These are phyloP conservation scores for Ophioderma brevispina DNA, from an alignment of 35 echinoderm and acorn worm genomes.

Conservation along the genomic window DNA sequence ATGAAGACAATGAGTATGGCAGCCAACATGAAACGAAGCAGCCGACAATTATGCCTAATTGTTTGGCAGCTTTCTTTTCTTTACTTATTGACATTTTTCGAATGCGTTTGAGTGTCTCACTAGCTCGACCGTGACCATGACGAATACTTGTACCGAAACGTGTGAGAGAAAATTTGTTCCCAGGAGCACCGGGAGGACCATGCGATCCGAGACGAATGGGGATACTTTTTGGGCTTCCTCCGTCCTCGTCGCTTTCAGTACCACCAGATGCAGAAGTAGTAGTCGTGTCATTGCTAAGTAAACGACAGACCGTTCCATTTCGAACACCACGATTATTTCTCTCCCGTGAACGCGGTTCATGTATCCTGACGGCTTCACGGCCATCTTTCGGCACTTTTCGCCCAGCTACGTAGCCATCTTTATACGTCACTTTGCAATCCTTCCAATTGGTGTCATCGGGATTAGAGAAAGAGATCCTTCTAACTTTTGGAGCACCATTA, in stretches of 20 bases:
- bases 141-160: slow-evolving; percentile 66
- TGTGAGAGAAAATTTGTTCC: slow-evolving; percentile 60
- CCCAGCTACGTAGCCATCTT: slow-evolving; percentile 7
- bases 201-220: background rate
- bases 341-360: background rate
- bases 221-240: background rate
- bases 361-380: background rate
- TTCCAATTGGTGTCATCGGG: background rate
- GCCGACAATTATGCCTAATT: slow-evolving; percentile 89
- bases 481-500: background rate
- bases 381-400: background rate
- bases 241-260: background rate
- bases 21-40: slow-evolving; percentile 98
- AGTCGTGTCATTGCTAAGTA: slow-evolving; percentile 17
- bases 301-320: slow-evolving; percentile 8
- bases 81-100: slow-evolving; percentile 79
- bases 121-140: slow-evolving; percentile 45
- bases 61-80: slow-evolving; percentile 92
- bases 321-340: background rate
- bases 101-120: slow-evolving; percentile 69
- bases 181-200: background rate
- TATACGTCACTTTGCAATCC: background rate
- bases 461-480: slow-evolving; percentile 16
- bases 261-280: background rate
- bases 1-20: slow-evolving; percentile 91